A percentile compares a stretch with the other conserved stretches of the same genome.
phyloP scores from a whole-genome alignment of 64 coral and sea anemone genomes.

The Cladopsammia gracilis region DNA sequence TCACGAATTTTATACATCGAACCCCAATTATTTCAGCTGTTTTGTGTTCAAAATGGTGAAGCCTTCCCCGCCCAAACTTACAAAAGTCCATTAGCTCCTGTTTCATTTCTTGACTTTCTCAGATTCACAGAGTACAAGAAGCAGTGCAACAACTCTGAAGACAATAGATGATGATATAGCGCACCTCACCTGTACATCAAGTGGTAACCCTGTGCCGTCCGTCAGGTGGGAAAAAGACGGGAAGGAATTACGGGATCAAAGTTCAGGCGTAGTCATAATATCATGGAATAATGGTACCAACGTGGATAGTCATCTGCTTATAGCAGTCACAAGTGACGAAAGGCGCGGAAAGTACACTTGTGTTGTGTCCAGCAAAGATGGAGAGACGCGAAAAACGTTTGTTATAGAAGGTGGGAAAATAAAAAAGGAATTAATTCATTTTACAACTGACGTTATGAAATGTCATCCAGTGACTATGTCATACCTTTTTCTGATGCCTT shows the following conservation, averaged over 20 bases:
- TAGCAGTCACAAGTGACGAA: constrained; percentile 1
- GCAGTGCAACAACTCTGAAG: not conserved
- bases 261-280: constrained; percentile 3
- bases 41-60: too few species aligned
- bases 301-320: constrained; percentile 5
- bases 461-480: too few species aligned
- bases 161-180: not conserved
- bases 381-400: not conserved
- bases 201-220: not conserved
- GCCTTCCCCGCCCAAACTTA: too few species aligned
- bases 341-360: constrained; percentile 14
- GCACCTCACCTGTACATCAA: not conserved
- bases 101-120: not conserved
- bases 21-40: too few species aligned
- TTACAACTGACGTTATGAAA: too few species aligned
- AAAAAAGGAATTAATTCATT: too few species aligned
- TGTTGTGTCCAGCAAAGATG: not conserved
- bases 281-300: not conserved
- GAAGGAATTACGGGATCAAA: not conserved
- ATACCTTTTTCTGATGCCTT: too few species aligned
- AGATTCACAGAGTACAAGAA: not conserved
- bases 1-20: too few species aligned
- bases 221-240: not conserved
- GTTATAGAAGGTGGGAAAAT: not conserved
- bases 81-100: not conserved